phyloP scores from a whole-genome alignment of 2,888 invertebrate genomes.

The Alcis repandata region DNA sequence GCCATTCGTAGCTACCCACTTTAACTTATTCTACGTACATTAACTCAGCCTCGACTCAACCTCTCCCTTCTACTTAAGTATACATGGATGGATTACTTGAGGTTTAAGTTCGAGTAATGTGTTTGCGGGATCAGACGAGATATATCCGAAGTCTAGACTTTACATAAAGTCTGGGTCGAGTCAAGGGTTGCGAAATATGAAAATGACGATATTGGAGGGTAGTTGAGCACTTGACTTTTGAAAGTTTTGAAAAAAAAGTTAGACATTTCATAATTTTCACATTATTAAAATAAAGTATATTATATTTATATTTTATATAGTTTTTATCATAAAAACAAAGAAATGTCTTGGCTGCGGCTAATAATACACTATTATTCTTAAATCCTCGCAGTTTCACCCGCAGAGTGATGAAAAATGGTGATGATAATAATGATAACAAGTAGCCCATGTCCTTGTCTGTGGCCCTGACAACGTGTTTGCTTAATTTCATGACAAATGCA shows the following conservation, averaged over 20 bases:
- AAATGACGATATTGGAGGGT: not conserved
- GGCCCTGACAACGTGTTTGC: no score
- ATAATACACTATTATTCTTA: no score
- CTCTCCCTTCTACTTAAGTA: slow-evolving; percentile 12
- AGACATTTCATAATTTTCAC: not conserved
- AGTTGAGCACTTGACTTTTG: not conserved
- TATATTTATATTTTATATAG: no score
- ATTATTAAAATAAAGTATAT: no score
- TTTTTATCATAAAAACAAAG: no score
- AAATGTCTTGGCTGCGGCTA: no score
- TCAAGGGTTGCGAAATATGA: not conserved
- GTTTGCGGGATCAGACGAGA: slow-evolving; percentile 28
- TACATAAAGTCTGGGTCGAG: slow-evolving; percentile 19
- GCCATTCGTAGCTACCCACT: not conserved
- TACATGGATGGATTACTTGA: slow-evolving; percentile 20
- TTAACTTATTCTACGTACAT: slow-evolving; percentile 1
- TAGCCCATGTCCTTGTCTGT: no score
- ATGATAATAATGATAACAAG: no score
- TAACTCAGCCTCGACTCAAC: not conserved
- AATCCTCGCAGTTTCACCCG: no score
- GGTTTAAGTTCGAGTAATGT: slow-evolving; percentile 21
- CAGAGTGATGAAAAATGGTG: no score
- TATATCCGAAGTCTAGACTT: slow-evolving; percentile 30
- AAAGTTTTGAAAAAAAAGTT: no score
- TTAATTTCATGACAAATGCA: no score